Conservation (phyloP, 2,888 invertebrate genomes). For the Phortica okadai region DNA sequence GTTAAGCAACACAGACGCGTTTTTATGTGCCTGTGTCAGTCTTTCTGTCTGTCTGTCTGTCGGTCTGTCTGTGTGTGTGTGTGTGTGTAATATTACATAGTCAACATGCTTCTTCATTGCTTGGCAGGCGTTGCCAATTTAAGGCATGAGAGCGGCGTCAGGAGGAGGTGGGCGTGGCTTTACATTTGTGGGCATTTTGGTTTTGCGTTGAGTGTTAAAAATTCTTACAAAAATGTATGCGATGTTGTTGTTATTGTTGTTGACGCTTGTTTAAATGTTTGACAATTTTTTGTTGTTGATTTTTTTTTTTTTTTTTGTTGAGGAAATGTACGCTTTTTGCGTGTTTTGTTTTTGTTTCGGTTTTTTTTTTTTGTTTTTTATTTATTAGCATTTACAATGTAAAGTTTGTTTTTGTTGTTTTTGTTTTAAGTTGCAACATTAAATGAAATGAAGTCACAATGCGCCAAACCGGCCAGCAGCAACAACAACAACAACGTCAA, state of each 20-base stretch:
- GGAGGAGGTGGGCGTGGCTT: no score
- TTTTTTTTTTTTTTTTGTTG: neutral
- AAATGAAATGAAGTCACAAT: neutral
- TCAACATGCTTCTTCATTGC: neutral
- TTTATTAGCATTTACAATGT: conserved; percentile 33
- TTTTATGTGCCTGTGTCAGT: neutral
- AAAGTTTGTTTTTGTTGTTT: neutral
- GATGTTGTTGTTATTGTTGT: neutral
- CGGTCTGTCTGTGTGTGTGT: no score
- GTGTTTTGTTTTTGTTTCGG: neutral
- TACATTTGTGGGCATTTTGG: neutral
- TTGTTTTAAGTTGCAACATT: neutral
- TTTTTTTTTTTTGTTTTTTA: conserved; percentile 10
- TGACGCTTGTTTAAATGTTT: neutral
- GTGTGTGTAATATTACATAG: neutral
- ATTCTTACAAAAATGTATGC: neutral
- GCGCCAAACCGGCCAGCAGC: no score
- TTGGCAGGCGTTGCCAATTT: neutral
- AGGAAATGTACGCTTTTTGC: no score
- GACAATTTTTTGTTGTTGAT: neutral
- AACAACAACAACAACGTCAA: neutral
- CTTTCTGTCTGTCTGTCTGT: no score
- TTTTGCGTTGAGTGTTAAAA: neutral
- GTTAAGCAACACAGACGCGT: neutral
- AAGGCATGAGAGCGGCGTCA: no score